phyloP scores from a whole-genome alignment of 2,888 invertebrate species.

The Mechanitis mazaeus region DNA sequence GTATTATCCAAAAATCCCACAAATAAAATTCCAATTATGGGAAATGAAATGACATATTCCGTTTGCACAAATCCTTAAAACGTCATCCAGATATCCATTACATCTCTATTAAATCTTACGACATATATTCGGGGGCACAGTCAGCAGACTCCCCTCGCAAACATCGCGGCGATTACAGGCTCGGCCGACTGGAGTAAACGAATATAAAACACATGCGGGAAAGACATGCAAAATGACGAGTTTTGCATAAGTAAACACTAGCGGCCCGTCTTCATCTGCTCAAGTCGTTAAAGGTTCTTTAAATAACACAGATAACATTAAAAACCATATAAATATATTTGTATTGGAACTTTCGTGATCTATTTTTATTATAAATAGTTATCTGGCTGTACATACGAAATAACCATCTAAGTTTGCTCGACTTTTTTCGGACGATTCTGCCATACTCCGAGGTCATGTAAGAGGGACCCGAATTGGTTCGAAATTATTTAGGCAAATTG shows the following conservation, averaged over 20 bases:
- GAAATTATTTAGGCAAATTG: too few relatives aligned
- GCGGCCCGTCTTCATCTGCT: slow-evolving; percentile 31
- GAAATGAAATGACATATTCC: slow-evolving; percentile 73
- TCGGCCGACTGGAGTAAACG: slow-evolving; percentile 74
- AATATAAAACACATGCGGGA: slow-evolving; percentile 76
- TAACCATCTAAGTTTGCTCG: too few relatives aligned
- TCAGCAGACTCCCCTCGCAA: slow-evolving; percentile 73
- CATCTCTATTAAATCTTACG: slow-evolving; percentile 78
- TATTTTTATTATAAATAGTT: too few relatives aligned
- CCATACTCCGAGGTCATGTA: too few relatives aligned
- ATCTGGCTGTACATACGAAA: too few relatives aligned
- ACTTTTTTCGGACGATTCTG: too few relatives aligned
- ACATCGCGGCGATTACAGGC: slow-evolving; percentile 72
- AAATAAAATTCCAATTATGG: slow-evolving; percentile 73
- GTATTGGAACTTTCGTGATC: background rate
- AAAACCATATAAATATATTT: too few relatives aligned
- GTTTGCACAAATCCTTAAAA: slow-evolving; percentile 77
- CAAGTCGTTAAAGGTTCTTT: background rate
- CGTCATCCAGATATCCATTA: slow-evolving; percentile 78
- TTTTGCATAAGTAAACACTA: slow-evolving; percentile 74
- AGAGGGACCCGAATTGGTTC: too few relatives aligned
- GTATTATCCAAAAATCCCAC: slow-evolving; percentile 68
- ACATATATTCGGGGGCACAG: slow-evolving; percentile 75
- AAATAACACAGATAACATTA: background rate
- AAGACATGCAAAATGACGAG: slow-evolving; percentile 72